A percentile compares a stretch with the other conserved stretches of the same genome.
These are phyloP conservation scores for Anticlea derivata DNA, from an alignment of 2,888 invertebrate species.

Conservation along the genomic window DNA sequence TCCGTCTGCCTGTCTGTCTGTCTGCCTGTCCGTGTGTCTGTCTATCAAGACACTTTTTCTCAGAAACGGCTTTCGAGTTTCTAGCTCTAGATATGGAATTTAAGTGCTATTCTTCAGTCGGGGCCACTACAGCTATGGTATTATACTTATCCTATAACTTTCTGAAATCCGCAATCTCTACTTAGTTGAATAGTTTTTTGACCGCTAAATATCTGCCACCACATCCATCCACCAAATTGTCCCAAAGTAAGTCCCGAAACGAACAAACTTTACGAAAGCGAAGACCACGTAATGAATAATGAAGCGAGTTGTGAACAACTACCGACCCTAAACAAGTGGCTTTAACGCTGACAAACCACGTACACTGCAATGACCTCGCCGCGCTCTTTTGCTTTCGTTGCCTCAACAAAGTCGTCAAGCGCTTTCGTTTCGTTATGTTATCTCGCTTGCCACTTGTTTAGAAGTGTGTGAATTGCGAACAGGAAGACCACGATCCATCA, in stretches of 20 bases:
- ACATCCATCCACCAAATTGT: constrained; percentile 25
- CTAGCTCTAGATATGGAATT: too few species aligned
- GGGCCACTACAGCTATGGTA: too few species aligned
- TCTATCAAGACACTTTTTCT: too few species aligned
- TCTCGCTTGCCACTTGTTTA: constrained; percentile 8
- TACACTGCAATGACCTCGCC: too few species aligned
- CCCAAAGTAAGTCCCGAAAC: constrained; percentile 27
- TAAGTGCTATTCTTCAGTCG: too few species aligned
- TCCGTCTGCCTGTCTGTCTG: too few species aligned
- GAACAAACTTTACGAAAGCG: constrained; percentile 46
- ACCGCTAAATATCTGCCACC: constrained; percentile 14
- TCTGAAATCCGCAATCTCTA: constrained; percentile 5
- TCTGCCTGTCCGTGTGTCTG: too few species aligned
- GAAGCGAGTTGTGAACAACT: constrained; percentile 56
- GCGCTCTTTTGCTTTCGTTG: neutral
- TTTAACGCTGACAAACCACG: neutral
- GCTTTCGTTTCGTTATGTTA: neutral
- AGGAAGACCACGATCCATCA: constrained; percentile 33
- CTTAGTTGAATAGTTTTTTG: constrained; percentile 19
- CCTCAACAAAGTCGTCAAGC: neutral
- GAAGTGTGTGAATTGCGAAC: constrained; percentile 10
- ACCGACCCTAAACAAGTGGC: constrained; percentile 12
- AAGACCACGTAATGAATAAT: constrained; percentile 64
- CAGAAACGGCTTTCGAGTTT: too few species aligned
- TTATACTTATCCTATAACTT: neutral